Conservation (phyloP, 2,888 invertebrate species). For the Leptopilina myrica region DNA sequence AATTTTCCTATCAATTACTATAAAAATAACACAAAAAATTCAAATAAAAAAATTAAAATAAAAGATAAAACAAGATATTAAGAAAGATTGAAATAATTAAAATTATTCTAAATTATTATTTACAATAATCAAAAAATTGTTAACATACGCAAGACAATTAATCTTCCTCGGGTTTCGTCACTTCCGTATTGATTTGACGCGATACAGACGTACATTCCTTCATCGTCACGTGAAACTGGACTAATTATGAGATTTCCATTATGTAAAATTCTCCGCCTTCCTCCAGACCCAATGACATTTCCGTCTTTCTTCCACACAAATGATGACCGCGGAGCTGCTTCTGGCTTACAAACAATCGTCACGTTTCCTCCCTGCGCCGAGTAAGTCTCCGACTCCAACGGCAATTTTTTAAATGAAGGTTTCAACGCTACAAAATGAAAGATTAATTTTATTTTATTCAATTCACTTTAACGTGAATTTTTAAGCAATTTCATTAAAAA, state of each 20-base stretch:
- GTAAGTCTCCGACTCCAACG: constrained; percentile 92
- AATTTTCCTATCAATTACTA: not conserved
- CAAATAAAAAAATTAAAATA: not conserved
- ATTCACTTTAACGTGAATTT: too few relatives aligned
- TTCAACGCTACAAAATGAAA: constrained; percentile 78
- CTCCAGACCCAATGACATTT: constrained; percentile 86
- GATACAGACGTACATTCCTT: constrained; percentile 90
- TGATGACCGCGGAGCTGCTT: constrained; percentile 93
- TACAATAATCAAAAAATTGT: constrained; percentile 4
- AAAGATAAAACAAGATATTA: not conserved
- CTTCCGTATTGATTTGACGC: constrained; percentile 91
- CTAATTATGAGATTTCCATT: constrained; percentile 92
- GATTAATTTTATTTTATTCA: too few relatives aligned
- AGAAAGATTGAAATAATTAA: not conserved
- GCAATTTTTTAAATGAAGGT: constrained; percentile 93
- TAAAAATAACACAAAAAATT: too few relatives aligned
- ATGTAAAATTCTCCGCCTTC: constrained; percentile 88
- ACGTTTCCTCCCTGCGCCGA: constrained; percentile 94
- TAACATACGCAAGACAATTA: constrained; percentile 87
- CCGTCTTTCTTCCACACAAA: constrained; percentile 95
- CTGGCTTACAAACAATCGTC: constrained; percentile 93
- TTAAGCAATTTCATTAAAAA: too few relatives aligned
- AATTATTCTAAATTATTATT: not conserved
- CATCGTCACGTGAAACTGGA: constrained; percentile 91
- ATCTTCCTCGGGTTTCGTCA: constrained; percentile 89